Conservation (phyloP, 2,113 vertebrate genomes). For the Indri indri region DNA sequence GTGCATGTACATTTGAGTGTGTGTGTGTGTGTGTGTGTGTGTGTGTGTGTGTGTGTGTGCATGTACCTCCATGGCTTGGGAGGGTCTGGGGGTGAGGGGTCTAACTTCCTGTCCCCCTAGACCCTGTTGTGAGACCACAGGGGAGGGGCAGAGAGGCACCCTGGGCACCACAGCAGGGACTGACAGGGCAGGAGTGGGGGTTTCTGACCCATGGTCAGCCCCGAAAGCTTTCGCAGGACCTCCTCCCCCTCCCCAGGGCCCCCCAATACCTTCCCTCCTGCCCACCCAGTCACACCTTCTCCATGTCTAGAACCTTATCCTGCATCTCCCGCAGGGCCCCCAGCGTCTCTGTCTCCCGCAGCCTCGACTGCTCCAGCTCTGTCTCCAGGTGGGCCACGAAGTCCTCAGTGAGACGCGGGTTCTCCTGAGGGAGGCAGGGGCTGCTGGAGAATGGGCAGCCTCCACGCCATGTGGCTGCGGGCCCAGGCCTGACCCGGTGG, state of each 20-base stretch:
- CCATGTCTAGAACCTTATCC: slow-evolving; percentile 95
- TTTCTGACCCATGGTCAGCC: not conserved
- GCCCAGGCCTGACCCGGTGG: too few species aligned
- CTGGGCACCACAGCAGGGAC: too few species aligned
- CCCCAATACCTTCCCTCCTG: not conserved
- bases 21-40: fast-evolving
- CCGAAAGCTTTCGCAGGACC: not conserved
- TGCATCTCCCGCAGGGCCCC: slow-evolving; percentile 96
- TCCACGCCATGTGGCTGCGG: not conserved
- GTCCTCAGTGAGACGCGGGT: slow-evolving; percentile 87
- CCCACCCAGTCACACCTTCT: slow-evolving; percentile 87
- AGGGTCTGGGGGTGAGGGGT: not conserved
- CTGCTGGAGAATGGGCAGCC: not conserved
- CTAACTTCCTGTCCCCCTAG: not conserved
- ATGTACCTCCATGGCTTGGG: not conserved
- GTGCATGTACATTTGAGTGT: not conserved
- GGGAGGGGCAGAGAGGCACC: not conserved
- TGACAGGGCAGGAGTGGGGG: not conserved
- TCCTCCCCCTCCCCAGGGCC: not conserved
- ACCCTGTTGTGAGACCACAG: not conserved
- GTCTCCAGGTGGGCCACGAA: slow-evolving; percentile 91
- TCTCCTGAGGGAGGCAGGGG: slow-evolving; percentile 72
- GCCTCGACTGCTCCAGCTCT: slow-evolving; percentile 91
- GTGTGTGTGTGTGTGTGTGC: too few species aligned
- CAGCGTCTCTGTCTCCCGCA: slow-evolving; percentile 91